Conservation (phyloP, 1,140 invertebrate species). For the Plutomurus gul region DNA sequence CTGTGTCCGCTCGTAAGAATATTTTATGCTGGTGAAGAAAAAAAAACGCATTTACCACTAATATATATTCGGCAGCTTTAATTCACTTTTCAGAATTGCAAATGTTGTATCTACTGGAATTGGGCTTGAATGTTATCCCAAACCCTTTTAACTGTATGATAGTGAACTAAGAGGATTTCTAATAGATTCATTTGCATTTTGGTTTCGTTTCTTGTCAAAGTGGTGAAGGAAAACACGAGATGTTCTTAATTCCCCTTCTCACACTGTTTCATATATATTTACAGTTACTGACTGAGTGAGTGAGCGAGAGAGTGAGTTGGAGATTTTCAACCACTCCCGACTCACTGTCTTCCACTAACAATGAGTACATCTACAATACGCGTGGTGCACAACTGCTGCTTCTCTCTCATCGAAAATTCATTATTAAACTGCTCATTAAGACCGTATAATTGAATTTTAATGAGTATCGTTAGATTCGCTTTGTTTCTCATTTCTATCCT, state of each 20-base stretch:
- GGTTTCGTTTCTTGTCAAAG: not conserved
- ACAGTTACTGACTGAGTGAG: not conserved
- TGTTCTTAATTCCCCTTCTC: slow-evolving; percentile 14
- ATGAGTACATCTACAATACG: not conserved
- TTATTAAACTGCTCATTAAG: slow-evolving; percentile 28
- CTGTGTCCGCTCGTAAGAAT: too few species aligned
- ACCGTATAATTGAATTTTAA: slow-evolving; percentile 26
- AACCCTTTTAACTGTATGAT: too few species aligned
- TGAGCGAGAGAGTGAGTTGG: too few species aligned
- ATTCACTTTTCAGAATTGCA: too few species aligned
- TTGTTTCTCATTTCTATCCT: not conserved
- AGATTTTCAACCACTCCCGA: too few species aligned
- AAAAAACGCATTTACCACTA: too few species aligned
- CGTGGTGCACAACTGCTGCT: not conserved
- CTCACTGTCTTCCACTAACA: not conserved
- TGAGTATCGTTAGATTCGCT: slow-evolving; percentile 23
- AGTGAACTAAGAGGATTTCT: not conserved
- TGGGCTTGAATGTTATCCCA: too few species aligned
- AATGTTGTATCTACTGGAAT: too few species aligned
- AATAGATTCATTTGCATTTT: slow-evolving; percentile 25
- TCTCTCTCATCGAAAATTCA: slow-evolving; percentile 19
- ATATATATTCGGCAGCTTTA: too few species aligned
- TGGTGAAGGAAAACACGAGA: not conserved
- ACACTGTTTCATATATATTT: not conserved
- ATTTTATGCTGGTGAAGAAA: too few species aligned